Percentiles rank a stretch among this genome's conserved stretches.
phyloP scores from a whole-genome alignment of 2,888 invertebrate genomes.

The Pseudococcus viburni region DNA sequence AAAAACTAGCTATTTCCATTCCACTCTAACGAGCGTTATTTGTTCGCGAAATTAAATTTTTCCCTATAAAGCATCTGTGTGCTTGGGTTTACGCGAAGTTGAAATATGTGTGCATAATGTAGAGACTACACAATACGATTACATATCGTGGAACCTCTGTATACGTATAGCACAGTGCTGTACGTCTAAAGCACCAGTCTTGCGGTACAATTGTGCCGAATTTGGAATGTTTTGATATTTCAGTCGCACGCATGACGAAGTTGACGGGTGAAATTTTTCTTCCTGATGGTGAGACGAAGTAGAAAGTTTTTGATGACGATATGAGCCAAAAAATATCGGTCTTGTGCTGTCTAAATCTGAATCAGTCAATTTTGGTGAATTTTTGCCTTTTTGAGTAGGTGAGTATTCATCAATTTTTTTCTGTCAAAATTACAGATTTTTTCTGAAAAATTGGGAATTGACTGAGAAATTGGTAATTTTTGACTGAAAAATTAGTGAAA shows the following conservation, averaged over 20 bases:
- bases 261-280: not conserved
- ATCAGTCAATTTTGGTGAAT: too few relatives aligned
- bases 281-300: not conserved
- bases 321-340: not conserved
- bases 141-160: not conserved
- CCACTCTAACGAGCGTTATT: conserved; percentile 51
- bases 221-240: not conserved
- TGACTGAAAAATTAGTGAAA: too few relatives aligned
- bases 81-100: conserved; percentile 16
- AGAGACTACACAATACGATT: not conserved
- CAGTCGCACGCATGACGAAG: not conserved
- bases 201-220: not conserved
- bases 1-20: conserved; percentile 53
- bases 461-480: too few relatives aligned
- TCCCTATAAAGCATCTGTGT: conserved; percentile 30
- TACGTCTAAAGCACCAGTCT: not conserved
- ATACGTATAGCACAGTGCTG: not conserved
- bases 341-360: too few relatives aligned
- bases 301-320: not conserved
- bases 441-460: too few relatives aligned
- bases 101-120: conserved; percentile 27
- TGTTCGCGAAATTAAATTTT: conserved; percentile 51
- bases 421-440: too few relatives aligned
- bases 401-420: too few relatives aligned
- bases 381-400: too few relatives aligned